Conservation (phyloP, 2,888 invertebrate genomes). For the Leptopilina syphax region DNA sequence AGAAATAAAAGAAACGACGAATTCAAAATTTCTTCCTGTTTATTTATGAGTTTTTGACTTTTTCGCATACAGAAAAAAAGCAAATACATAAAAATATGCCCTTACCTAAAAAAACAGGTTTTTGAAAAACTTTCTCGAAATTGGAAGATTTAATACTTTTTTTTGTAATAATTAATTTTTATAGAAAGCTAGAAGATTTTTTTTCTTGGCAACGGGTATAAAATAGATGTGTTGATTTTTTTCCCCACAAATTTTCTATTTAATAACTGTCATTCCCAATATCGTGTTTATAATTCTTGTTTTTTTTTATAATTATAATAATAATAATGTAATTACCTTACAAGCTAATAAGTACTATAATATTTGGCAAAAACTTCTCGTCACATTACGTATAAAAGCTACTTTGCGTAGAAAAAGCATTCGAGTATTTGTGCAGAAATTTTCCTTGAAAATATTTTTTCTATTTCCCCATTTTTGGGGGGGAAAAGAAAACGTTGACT, state of each 20-base stretch:
- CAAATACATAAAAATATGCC: conserved; percentile 76
- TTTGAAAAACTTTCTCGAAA: conserved; percentile 52
- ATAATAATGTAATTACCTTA: conserved; percentile 54
- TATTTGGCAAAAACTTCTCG: conserved; percentile 74
- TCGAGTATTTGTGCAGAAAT: conserved; percentile 48
- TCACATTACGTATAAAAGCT: conserved; percentile 76
- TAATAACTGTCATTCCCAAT: conserved; percentile 43
- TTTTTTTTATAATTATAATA: background rate
- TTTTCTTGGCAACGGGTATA: conserved; percentile 68
- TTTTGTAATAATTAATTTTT: conserved; percentile 51
- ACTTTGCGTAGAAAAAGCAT: conserved; percentile 68
- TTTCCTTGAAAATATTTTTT: background rate
- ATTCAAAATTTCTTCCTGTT: conserved; percentile 60
- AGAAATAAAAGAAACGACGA: conserved; percentile 17
- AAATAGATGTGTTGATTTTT: conserved; percentile 62
- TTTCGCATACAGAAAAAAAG: conserved; percentile 75
- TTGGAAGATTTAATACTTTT: conserved; percentile 75
- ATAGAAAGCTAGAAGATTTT: conserved; percentile 44
- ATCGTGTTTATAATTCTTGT: conserved; percentile 36
- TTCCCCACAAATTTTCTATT: background rate
- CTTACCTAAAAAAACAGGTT: conserved; percentile 67
- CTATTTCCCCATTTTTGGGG: background rate
- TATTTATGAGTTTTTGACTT: conserved; percentile 60
- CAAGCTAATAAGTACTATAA: conserved; percentile 75
- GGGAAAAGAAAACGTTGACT: background rate